Conservation (phyloP, 2,113 vertebrate species). For the pig (Sus scrofa) region T2T-Sscrofa CM000816.6:83148501-83149000, state of each 20-base stretch:
- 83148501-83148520: not conserved
- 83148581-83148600: not conserved
- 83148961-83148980: not conserved
- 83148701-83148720: not conserved
- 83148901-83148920: not conserved
- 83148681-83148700: slow-evolving; percentile 25
- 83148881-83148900: not conserved
- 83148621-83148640: not conserved
- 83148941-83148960: not conserved
- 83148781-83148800: not conserved
- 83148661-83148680: not conserved
- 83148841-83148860: not conserved
- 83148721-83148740: not conserved
- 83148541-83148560: slow-evolving; percentile 46
- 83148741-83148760: not conserved
- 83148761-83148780: not conserved
- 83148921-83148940: slow-evolving; percentile 44
- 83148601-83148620: slow-evolving; percentile 40
- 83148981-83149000: slow-evolving; percentile 2
- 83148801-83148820: not conserved
- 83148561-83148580: slow-evolving; percentile 20
- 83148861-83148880: not conserved
- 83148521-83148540: not conserved
- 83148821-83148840: not conserved
- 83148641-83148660: not conserved